Base-by-base conservation (phyloP, 1,140 invertebrate genomes). In the Cepaea nemoralis region DNA sequence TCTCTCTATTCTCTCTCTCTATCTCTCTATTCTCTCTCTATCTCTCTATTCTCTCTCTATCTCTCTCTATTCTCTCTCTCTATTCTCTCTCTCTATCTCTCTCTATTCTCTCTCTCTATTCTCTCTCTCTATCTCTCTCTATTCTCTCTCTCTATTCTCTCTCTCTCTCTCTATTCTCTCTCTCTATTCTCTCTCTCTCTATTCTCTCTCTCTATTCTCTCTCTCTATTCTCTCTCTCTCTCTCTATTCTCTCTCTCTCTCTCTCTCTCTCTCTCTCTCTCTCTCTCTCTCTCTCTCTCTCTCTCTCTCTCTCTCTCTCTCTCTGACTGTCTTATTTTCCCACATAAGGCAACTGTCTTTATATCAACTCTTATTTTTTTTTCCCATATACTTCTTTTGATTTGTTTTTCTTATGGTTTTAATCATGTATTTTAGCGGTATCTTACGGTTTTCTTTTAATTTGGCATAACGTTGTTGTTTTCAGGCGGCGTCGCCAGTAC, bases 171-270 rank as follows among this genome's bases (percentile, higher is more conserved):
- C 40, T 48, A 27, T 63, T 77, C 27, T 48, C 19, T 70, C 39
- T 48, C 59, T 27, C 39, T 33, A 37, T 37, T 77, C 63, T 69
- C 33, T 45, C 66, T 50, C 37, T 77, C 39, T 69, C 37, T 55
- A 59, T 24, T 31, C 67, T 59, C 31, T 48, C 40, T 27, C 37
- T 19, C 69, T 40, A 69, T 19, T 66, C 6, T 69, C 39, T 40
- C 70, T 59, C 45, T 27, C 45, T 59, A 59, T 77, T 50, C 59
- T 77, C 73, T 69, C 35, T 67, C 73, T 77, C 75, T 77, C 75
- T 77, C 48, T 35, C 48, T 63, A 45, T 77, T 42, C 40, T 39
- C 8, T 33, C 73, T n/a, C 5, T 5, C 22, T 59, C 24, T 59
- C 55, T 59, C 55, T 19, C 55, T 59, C 24, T n/a, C 55, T 59